Conservation (phyloP, 2,113 vertebrate genomes). For the Sturnira hondurensis region DNA sequence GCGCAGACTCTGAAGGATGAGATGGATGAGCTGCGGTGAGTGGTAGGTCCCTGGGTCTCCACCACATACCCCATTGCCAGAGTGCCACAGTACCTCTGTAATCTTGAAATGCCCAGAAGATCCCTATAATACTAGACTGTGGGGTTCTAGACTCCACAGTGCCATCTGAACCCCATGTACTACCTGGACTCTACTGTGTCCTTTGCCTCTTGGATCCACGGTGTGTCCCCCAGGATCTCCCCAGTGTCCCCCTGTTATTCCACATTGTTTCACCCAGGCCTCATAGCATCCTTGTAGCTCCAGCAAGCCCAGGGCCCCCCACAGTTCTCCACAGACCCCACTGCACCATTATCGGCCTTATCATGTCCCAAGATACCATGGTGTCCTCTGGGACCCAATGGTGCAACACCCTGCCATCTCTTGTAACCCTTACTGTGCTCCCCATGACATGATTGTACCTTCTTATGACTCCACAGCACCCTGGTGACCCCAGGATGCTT, state of each 20-base stretch:
- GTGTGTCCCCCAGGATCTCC: neutral
- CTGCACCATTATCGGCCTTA: neutral
- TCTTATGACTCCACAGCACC: neutral
- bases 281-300: neutral
- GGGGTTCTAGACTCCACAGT: neutral
- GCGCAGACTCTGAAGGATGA: conserved; percentile 91
- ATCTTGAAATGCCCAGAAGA: neutral
- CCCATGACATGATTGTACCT: neutral
- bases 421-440: neutral
- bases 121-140: neutral
- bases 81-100: neutral
- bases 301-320: neutral
- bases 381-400: neutral
- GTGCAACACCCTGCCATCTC: neutral
- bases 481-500: neutral
- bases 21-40: conserved; percentile 93
- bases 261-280: neutral
- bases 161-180: neutral
- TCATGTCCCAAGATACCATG: neutral
- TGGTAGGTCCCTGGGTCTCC: neutral
- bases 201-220: neutral
- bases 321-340: neutral
- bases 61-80: neutral
- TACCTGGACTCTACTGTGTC: neutral
- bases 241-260: neutral